Evolutionary conservation across 2,888 invertebrate genomes (phyloP).

Genomic region (Alcis repandata): DNA sequence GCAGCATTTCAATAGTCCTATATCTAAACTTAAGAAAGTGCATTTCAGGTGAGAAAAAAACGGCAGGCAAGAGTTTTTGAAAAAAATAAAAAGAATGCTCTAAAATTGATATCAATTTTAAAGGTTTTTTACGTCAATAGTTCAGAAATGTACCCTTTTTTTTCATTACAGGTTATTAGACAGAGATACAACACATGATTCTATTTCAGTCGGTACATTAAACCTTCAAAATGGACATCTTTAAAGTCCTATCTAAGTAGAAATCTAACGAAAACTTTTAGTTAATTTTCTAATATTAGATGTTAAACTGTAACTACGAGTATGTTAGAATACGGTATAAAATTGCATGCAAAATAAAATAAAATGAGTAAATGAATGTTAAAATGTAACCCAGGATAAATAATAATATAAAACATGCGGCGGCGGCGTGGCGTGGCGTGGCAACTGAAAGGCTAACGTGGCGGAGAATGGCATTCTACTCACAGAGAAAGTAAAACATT

Average conservation of each 20-base stretch:
- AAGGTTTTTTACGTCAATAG: neutral
- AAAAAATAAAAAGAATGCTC: neutral
- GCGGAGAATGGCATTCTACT: constrained; percentile 67
- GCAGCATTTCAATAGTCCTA: neutral
- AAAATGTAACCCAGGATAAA: constrained; percentile 38
- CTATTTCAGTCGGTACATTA: neutral
- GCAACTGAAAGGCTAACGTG: constrained; percentile 51
- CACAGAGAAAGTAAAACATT: constrained; percentile 78
- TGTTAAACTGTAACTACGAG: neutral
- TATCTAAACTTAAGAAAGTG: neutral
- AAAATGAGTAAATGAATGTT: constrained; percentile 51
- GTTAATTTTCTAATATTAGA: neutral
- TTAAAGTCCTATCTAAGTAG: neutral
- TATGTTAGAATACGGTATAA: constrained; percentile 8
- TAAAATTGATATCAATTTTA: neutral
- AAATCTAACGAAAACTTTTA: neutral
- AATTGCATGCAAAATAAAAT: constrained; percentile 37
- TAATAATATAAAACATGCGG: constrained; percentile 53
- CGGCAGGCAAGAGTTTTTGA: neutral
- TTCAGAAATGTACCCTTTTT: no score
- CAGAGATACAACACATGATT: no score
- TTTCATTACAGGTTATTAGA: no score
- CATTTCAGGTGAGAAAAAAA: neutral
- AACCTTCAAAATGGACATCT: neutral
- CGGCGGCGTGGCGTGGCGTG: constrained; percentile 48